Base-by-base conservation (phyloP, 2,888 invertebrate genomes). In the Netelia fuscicornis region DNA sequence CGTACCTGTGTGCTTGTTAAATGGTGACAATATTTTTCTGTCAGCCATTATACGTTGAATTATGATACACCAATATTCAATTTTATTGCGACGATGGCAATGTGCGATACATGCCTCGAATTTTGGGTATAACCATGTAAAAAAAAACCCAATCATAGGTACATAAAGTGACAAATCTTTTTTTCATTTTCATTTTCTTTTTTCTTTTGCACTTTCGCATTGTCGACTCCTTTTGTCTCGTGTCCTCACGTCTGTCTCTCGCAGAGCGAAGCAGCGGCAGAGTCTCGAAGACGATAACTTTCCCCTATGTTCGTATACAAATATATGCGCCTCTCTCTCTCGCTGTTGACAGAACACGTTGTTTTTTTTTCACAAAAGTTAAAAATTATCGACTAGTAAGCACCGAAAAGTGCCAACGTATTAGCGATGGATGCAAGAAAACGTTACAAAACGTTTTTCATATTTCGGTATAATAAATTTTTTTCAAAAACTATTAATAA, bases 311-410 rank as follows among this genome's bases (percentile, higher is more conserved):
- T 79, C 78, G 54, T 71, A 56, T 83, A 75, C 48, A 54, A 79
- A 83, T 74, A 52, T 48, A 44, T 67, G 10, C 23, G 6, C 13
- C 62, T 23, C 23, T 62, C 62, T 3, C 48, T 48, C 48, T 48
- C 13, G 10, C 48, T 11, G 13, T 48, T 13, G 48, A 13, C 48
- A 48, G 11, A 48, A 9, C 58, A 37, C 58, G 48, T 60, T 65
- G 17, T 37, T 44, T 74, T 20, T 72, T 67, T 56, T 67, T 72
- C 54, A 17, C 23, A 81, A 77, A 68, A 68, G 56, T 77, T 67
- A 76, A 77, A 76, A 76, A 67, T 44, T 74, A 78, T 78, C 68
- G 84, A 84, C 81, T 81, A 84, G 78, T 74, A 70, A 84, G 70
- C 81, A 81, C 78, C 74, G 56, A 74, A 70, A 13, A 20, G 62